Conservation (phyloP, 2,797 vertebrate genomes). For the Myripristis jacobus region DNA sequence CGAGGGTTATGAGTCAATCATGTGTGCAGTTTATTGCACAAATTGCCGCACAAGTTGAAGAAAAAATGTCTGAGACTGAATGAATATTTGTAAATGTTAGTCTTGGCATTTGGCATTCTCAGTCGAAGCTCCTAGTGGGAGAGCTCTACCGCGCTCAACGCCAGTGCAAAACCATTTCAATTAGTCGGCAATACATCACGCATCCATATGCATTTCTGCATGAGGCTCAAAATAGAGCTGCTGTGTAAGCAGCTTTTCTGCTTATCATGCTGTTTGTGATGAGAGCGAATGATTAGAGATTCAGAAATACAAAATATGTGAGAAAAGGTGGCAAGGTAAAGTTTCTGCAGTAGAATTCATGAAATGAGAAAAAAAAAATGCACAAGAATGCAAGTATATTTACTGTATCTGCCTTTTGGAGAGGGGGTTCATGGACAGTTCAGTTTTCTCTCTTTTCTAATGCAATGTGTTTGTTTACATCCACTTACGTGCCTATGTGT, state of each 20-base stretch:
- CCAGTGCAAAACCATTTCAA: slow-evolving; percentile 47
- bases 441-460: background rate
- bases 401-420: background rate
- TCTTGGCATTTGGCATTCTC: slow-evolving; percentile 38
- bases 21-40: slow-evolving; percentile 1
- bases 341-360: background rate
- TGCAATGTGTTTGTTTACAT: slow-evolving; percentile 4
- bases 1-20: background rate
- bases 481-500: slow-evolving; percentile 26
- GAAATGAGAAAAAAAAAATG: background rate
- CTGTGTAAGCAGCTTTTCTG: slow-evolving; percentile 59
- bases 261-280: slow-evolving; percentile 57
- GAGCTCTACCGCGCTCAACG: slow-evolving; percentile 28
- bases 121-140: slow-evolving; percentile 32
- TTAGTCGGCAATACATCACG: slow-evolving; percentile 58
- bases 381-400: background rate
- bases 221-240: slow-evolving; percentile 68
- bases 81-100: slow-evolving; percentile 27
- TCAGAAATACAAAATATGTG: slow-evolving; percentile 48
- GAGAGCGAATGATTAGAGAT: slow-evolving; percentile 46
- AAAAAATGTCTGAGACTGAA: background rate
- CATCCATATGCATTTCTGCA: slow-evolving; percentile 58
- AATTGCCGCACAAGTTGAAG: slow-evolving; percentile 2
- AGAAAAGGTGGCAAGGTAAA: slow-evolving; percentile 21
- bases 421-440: background rate